These are phyloP conservation scores for Euclidia mi DNA, from an alignment of 2,888 invertebrate genomes.

Conservation along the genomic window DNA sequence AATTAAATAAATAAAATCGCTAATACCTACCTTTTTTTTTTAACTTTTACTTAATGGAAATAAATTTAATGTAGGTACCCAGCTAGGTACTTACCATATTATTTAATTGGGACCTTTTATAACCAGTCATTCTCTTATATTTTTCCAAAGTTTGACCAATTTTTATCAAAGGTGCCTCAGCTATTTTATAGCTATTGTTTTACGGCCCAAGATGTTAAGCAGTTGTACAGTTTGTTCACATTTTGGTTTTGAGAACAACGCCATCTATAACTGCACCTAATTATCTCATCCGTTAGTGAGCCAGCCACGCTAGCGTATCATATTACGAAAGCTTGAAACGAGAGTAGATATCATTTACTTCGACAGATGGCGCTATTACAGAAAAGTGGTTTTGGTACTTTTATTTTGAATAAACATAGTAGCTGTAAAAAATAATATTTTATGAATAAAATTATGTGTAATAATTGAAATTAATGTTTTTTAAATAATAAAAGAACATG, in stretches of 20 bases:
- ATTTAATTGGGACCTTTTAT: too few species aligned
- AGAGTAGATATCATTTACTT: conserved; percentile 25
- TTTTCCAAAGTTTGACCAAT: too few species aligned
- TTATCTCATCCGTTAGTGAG: conserved; percentile 13
- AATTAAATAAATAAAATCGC: too few species aligned
- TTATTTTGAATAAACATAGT: background rate
- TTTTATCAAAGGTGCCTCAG: too few species aligned
- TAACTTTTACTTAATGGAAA: too few species aligned
- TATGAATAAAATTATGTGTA: background rate
- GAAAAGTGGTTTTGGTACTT: background rate
- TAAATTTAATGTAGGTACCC: too few species aligned
- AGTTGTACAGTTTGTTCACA: background rate
- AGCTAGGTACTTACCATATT: too few species aligned
- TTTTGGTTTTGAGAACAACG: conserved; percentile 36
- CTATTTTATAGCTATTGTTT: too few species aligned
- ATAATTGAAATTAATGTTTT: background rate
- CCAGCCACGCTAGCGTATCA: conserved; percentile 12
- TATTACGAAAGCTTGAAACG: conserved; percentile 21
- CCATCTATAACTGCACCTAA: conserved; percentile 50
- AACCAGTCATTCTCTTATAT: too few species aligned
- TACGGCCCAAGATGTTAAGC: background rate
- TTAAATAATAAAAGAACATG: background rate
- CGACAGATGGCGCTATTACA: conserved; percentile 61
- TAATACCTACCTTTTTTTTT: too few species aligned
- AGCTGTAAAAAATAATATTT: background rate